These are phyloP conservation scores for Cremastinae sp. DNA, from an alignment of 2,888 invertebrate species.

Conservation along the genomic window DNA sequence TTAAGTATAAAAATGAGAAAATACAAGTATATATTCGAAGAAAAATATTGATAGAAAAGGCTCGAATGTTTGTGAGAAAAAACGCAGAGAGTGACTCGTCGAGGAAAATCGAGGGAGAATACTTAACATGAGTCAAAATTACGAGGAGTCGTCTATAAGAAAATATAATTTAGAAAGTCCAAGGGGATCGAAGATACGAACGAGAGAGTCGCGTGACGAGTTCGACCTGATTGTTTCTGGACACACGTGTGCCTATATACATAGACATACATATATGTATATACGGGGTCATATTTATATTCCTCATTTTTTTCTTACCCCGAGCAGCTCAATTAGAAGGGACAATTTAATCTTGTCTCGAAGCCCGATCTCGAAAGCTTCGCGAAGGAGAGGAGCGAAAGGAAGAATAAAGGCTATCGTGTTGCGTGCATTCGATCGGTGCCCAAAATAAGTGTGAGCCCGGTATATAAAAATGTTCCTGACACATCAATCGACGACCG, in stretches of 20 bases:
- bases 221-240: constrained; percentile 35
- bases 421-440: constrained; percentile 73
- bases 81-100: constrained; percentile 22
- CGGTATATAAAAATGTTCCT: constrained; percentile 31
- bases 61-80: constrained; percentile 3
- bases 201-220: constrained; percentile 53
- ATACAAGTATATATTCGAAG: no score
- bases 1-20: no score
- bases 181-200: constrained; percentile 30
- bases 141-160: constrained; percentile 19
- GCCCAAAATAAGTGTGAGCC: constrained; percentile 58
- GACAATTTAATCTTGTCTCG: constrained; percentile 63
- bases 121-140: constrained; percentile 14
- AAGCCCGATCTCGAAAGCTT: constrained; percentile 56
- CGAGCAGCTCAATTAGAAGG: constrained; percentile 60
- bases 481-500: constrained; percentile 51
- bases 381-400: constrained; percentile 29
- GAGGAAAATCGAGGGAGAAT: constrained; percentile 8
- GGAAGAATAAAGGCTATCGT: constrained; percentile 50
- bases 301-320: constrained; percentile 45
- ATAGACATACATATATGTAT: no score
- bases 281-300: constrained; percentile 11
- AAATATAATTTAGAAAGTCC: constrained; percentile 12
- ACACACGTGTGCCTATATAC: not conserved
- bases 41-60: not conserved